These are phyloP conservation scores for Odontophorus gujanensis DNA, from an alignment of 2,113 vertebrate species.

Conservation along the genomic window DNA sequence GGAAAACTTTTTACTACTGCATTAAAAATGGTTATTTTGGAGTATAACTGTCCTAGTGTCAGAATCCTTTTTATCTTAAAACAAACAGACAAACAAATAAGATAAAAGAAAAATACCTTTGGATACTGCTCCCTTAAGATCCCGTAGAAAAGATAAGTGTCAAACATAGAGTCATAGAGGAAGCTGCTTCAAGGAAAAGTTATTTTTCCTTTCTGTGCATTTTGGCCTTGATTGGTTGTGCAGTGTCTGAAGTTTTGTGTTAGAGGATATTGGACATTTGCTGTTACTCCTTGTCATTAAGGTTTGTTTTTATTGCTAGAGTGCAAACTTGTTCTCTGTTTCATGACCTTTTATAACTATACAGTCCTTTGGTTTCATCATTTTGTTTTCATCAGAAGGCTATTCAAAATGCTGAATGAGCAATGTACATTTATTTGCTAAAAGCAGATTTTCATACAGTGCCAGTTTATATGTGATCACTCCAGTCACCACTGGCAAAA, in stretches of 20 bases:
- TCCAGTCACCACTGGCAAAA: background rate
- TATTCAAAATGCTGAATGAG: background rate
- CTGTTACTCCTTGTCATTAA: conserved; percentile 22
- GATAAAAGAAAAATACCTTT: background rate
- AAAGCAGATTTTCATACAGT: background rate
- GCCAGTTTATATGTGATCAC: background rate
- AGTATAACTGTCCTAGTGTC: background rate
- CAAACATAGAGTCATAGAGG: background rate
- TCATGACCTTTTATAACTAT: background rate
- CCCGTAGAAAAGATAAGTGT: background rate
- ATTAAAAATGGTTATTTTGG: background rate
- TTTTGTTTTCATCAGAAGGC: conserved; percentile 6
- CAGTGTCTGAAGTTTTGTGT: conserved; percentile 18
- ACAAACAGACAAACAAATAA: background rate
- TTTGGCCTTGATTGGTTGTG: background rate
- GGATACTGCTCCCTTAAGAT: background rate
- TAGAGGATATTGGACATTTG: conserved; percentile 15
- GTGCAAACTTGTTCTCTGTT: background rate
- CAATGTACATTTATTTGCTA: background rate
- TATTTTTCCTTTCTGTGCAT: background rate
- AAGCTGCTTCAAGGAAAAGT: background rate
- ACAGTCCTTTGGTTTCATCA: background rate
- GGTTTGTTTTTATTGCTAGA: background rate
- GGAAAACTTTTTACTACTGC: background rate
- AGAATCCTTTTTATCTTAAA: rapidly evolving